Evolutionary conservation across 2,888 invertebrate genomes (phyloP).

Genomic region (Lissonota sp.): DNA sequence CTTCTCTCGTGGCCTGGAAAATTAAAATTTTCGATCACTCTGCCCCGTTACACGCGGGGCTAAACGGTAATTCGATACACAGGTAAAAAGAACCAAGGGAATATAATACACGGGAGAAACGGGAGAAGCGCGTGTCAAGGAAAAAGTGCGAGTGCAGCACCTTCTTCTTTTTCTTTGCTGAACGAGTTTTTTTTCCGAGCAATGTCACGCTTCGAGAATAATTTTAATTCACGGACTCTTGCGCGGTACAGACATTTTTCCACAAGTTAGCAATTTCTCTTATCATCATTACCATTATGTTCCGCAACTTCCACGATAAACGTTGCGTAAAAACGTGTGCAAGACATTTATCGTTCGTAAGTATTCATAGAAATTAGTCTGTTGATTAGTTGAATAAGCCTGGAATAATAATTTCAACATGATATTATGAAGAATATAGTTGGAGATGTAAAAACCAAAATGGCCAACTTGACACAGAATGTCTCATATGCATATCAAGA

Average conservation of each 20-base stretch:
- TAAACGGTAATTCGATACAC: slow-evolving; percentile 39
- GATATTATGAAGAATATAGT: too few relatives aligned
- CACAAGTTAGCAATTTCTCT: too few relatives aligned
- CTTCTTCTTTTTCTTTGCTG: too few relatives aligned
- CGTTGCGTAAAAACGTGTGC: too few relatives aligned
- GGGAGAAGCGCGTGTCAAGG: slow-evolving; percentile 21
- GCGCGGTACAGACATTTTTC: slow-evolving; percentile 10
- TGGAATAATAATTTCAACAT: too few relatives aligned
- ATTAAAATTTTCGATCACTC: slow-evolving; percentile 52
- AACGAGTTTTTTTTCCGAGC: slow-evolving; percentile 48
- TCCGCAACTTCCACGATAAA: too few relatives aligned
- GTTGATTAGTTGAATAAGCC: too few relatives aligned
- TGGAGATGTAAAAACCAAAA: neutral
- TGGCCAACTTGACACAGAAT: neutral
- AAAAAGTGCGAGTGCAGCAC: slow-evolving; percentile 42
- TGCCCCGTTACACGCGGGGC: slow-evolving; percentile 46
- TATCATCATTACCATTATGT: too few relatives aligned
- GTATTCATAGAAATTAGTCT: too few relatives aligned
- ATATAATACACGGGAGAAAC: slow-evolving; percentile 20
- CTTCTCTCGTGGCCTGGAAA: slow-evolving; percentile 41
- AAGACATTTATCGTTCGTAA: too few relatives aligned
- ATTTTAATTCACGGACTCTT: slow-evolving; percentile 71
- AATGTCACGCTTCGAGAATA: slow-evolving; percentile 62
- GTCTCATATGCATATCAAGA: slow-evolving; percentile 3
- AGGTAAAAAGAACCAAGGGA: neutral